These are phyloP conservation scores for Trachymyrmex septentrionalis DNA, from an alignment of 1,140 invertebrate genomes.

Conservation along the genomic window DNA sequence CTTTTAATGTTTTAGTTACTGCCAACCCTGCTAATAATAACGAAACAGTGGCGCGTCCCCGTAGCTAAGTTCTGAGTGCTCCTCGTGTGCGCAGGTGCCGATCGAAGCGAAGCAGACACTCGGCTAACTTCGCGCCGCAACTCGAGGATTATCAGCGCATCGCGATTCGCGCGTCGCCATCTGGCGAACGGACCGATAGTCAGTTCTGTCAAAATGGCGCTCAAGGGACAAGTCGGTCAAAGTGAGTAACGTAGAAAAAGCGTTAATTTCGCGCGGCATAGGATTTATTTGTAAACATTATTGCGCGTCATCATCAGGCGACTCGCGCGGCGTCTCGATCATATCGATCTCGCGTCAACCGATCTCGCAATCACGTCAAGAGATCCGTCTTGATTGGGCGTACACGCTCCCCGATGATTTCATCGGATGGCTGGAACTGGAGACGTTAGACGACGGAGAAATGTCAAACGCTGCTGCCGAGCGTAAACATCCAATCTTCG, in stretches of 20 bases:
- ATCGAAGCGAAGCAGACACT: conserved; percentile 34
- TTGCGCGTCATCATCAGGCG: not conserved
- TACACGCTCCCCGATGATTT: conserved; percentile 74
- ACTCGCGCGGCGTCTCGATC: not conserved
- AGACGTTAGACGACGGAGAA: conserved; percentile 50
- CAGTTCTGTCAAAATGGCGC: conserved; percentile 87
- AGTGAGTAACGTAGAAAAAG: conserved; percentile 86
- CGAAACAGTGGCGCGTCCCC: too few species aligned
- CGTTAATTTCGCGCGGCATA: conserved; percentile 75
- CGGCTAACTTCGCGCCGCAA: not conserved
- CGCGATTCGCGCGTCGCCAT: conserved; percentile 44
- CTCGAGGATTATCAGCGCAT: not conserved
- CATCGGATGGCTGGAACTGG: conserved; percentile 62
- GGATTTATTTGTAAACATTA: not conserved
- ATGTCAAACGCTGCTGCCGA: conserved; percentile 51
- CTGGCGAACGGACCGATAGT: conserved; percentile 60
- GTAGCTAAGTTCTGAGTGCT: too few species aligned
- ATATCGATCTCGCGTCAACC: not conserved
- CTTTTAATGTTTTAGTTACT: too few species aligned
- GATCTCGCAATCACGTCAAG: conserved; percentile 56
- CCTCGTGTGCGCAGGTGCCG: conserved; percentile 24
- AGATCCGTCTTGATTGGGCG: conserved; percentile 79
- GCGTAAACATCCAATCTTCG: not conserved
- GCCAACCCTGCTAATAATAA: too few species aligned
- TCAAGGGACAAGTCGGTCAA: conserved; percentile 88